Evolutionary conservation across 2,113 vertebrate species (phyloP), one percentile per base, ranked within the genome.

Genomic region (Cairina moschata): DNA sequence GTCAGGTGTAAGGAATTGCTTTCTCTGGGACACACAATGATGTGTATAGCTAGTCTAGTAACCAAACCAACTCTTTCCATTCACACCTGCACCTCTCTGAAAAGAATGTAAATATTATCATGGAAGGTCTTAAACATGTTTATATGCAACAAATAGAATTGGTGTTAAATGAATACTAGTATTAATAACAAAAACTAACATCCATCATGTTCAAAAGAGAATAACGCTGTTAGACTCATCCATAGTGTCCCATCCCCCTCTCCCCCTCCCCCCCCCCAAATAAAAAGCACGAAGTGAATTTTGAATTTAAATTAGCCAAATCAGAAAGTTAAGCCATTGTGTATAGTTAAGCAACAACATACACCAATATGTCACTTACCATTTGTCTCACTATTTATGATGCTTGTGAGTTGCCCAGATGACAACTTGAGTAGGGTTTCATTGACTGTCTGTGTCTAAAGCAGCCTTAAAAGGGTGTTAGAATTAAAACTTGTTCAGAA

Each of bases 351-450:
- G 34, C 38, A 80, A 5, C 0, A 2, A 42, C 34, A 73, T 26
- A 55, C 3, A 52, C 23, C 31, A 44, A 22, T 15, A 42, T 0
- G 0, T 34, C 46, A 55, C 18, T 86, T 74, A 55, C 14, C 29
- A 58, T 20, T 25, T 52, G 8, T 58, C 34, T 81, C 40, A 23
- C 17, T 84, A 28, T 42, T 75, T 38, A 31, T 50, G 52, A n/a
- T 34, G 34, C 5, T 52, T 89, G 68, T 58, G 25, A 76, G 55
- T 76, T 82, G 28, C 52, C 34, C 38, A 79, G 67, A 52, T 34
- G 26, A 69, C 18, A 94, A 2, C n/a, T 34, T 52, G 11, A 74
- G 7, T 34, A 50, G 13, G 31, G 17, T 42, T 90, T 88, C 32
- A 8, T 11, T 66, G 21, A 52, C 3, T 83, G 91, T 68, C 7